A percentile compares a stretch with the other conserved stretches of the same genome.
These are phyloP conservation scores for Crocodylus rhombifer DNA, from an alignment of 2,797 vertebrate species.

Conservation along the genomic window DNA sequence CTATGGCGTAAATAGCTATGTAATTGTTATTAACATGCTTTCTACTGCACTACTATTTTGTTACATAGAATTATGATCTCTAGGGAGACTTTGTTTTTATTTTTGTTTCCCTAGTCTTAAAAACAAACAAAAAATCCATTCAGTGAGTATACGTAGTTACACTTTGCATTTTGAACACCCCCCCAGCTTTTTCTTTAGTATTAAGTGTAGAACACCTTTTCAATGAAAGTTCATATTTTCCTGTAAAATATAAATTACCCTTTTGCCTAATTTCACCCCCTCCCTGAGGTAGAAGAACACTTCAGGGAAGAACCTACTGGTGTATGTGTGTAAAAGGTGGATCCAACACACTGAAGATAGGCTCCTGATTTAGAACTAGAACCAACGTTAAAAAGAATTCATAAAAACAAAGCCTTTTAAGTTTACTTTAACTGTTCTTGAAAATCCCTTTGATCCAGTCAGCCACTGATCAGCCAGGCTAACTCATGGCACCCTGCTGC, in stretches of 20 bases:
- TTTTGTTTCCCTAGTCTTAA: neutral
- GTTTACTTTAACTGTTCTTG: neutral
- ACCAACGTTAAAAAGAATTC: neutral
- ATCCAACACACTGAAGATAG: neutral
- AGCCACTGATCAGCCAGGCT: neutral
- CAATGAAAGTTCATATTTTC: neutral
- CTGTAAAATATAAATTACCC: neutral
- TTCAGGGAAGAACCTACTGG: neutral
- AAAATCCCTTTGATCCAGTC: neutral
- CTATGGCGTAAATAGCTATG: neutral
- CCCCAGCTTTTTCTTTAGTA: too few relatives aligned
- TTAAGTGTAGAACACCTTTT: neutral
- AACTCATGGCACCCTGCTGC: neutral
- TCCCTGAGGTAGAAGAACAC: neutral
- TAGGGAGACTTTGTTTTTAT: neutral
- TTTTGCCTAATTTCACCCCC: neutral
- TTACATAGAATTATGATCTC: neutral
- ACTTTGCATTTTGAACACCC: too few relatives aligned
- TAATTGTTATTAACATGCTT: neutral
- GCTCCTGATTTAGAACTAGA: neutral
- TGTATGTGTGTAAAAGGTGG: neutral
- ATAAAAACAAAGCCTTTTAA: neutral
- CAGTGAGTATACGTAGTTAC: neutral
- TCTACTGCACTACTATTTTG: neutral
- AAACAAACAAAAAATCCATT: neutral